Evolutionary conservation across 2,113 vertebrate species (phyloP).

Genomic region (Vicugna pacos): DNA sequence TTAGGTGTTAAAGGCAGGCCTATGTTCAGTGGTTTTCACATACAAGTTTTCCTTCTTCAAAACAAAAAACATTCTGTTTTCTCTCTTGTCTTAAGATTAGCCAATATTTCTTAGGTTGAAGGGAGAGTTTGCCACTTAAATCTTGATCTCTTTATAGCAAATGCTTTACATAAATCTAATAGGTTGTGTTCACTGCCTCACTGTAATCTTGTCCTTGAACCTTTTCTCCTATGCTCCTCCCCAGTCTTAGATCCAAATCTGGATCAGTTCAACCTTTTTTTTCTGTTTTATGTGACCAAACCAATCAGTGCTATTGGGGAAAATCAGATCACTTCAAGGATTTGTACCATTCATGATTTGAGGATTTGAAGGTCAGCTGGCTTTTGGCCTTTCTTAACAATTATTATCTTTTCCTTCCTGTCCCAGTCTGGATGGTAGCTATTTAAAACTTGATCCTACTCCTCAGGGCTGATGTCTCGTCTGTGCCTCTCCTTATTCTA

Average conservation of each 20-base stretch:
- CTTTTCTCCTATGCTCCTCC: neutral
- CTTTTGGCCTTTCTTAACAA: neutral
- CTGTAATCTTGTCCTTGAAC: neutral
- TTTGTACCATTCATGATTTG: neutral
- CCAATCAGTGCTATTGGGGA: neutral
- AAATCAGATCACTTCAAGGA: neutral
- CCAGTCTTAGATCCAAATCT: neutral
- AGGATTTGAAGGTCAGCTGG: neutral
- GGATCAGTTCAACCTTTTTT: neutral
- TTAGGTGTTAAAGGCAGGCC: neutral
- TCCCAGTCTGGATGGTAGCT: neutral
- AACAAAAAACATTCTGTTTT: neutral
- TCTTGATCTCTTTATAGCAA: neutral
- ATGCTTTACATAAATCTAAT: neutral
- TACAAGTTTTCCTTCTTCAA: slow-evolving; percentile 23
- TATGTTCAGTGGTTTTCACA: slow-evolving; percentile 2
- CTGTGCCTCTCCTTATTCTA: neutral
- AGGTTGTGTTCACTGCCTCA: neutral
- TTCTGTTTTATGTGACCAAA: neutral
- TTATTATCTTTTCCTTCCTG: neutral
- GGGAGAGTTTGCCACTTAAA: neutral
- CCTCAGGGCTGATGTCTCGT: neutral
- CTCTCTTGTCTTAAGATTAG: neutral
- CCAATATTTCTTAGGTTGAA: neutral
- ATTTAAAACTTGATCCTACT: slow-evolving; percentile 27